phyloP scores from a whole-genome alignment of 2,113 vertebrate species.

The Lepidothrix coronata region DNA sequence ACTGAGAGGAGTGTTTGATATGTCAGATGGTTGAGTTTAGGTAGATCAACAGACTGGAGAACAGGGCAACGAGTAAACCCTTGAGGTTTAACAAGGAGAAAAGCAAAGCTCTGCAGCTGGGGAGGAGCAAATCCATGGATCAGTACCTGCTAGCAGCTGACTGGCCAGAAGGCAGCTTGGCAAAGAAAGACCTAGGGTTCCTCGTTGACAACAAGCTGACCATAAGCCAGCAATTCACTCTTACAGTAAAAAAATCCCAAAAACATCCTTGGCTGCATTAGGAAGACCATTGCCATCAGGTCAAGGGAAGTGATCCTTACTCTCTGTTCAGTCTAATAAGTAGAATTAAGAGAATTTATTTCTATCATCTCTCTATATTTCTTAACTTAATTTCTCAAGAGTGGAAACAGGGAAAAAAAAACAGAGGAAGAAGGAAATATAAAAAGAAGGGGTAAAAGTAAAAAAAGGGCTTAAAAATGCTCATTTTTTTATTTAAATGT shows the following conservation, averaged over 20 bases:
- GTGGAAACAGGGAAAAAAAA: not conserved
- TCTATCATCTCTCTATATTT: accelerated
- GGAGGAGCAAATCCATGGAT: not conserved
- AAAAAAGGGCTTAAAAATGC: not conserved
- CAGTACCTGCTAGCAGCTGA: no score
- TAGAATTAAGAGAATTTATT: not conserved
- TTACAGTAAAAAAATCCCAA: not conserved
- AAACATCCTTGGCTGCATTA: no score
- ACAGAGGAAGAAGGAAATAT: not conserved
- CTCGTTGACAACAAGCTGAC: not conserved
- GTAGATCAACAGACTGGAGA: not conserved
- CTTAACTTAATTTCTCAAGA: not conserved
- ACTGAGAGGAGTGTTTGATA: not conserved
- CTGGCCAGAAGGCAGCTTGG: not conserved
- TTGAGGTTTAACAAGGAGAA: not conserved
- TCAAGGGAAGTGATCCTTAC: not conserved
- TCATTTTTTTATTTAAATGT: not conserved
- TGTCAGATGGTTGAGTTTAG: not conserved
- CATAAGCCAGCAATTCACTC: not conserved
- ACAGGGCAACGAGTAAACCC: accelerated
- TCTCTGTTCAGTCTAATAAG: not conserved
- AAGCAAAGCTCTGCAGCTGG: accelerated
- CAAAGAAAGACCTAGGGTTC: not conserved
- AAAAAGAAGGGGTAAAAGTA: not conserved
- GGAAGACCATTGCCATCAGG: not conserved